These are phyloP conservation scores for Drosophila lacertosa DNA, from an alignment of 1,140 invertebrate genomes.

Conservation along the genomic window DNA sequence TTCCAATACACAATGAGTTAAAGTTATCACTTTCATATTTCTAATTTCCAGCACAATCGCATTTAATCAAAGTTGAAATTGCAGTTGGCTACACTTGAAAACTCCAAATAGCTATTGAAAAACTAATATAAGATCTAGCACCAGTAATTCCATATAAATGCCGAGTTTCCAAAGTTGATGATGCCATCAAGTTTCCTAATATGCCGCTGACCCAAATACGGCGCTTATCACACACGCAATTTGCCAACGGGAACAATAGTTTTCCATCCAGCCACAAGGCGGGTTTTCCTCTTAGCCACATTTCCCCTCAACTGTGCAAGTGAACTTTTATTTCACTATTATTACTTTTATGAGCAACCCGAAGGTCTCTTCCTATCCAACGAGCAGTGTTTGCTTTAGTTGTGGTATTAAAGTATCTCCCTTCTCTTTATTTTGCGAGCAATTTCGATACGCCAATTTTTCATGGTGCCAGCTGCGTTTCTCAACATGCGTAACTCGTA, in stretches of 20 bases:
- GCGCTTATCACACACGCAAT: conserved; percentile 62
- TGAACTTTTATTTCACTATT: conserved; percentile 65
- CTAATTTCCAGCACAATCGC: neutral
- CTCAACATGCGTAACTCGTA: neutral
- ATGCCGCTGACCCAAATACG: conserved; percentile 60
- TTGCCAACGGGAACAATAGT: conserved; percentile 29
- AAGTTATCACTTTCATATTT: neutral
- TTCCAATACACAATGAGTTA: no score
- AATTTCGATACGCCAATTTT: conserved; percentile 29
- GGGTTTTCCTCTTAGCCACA: neutral
- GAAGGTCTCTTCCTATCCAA: conserved; percentile 11
- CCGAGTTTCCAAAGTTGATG: conserved; percentile 3
- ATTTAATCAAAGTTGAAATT: conserved; percentile 70
- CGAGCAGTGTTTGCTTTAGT: conserved; percentile 13
- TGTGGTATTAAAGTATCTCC: conserved; percentile 1
- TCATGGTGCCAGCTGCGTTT: neutral
- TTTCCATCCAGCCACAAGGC: neutral
- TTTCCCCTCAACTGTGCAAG: conserved; percentile 42
- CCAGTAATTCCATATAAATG: neutral
- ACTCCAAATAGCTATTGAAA: conserved; percentile 52
- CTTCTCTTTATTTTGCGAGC: conserved; percentile 24
- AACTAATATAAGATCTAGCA: conserved; percentile 35
- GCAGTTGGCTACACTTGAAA: conserved; percentile 60
- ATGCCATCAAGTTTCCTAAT: conserved; percentile 44
- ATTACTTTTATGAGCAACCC: conserved; percentile 40